Base-by-base conservation (phyloP, 2,888 invertebrate species). In the Choristoneura rosaceana region DNA sequence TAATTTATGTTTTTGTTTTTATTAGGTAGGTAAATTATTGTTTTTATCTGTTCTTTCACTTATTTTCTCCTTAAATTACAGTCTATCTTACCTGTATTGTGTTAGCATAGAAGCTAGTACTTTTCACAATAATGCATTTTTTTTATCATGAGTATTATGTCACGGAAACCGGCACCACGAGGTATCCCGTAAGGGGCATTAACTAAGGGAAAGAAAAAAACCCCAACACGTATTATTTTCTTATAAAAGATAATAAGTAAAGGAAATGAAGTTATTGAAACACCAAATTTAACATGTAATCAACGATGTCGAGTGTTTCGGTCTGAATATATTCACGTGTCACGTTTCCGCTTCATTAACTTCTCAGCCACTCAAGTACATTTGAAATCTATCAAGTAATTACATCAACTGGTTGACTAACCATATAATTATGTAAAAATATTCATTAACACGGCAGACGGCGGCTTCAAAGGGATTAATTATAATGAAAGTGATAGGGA, bases 381-480 rank as follows among this genome's bases (percentile, higher is more conserved):
- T 41, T 58, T 58, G 71, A 62, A 71, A 71, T 71, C 58, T 58
- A 71, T 63, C 71, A 63, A 63, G 38, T 68, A 58, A 71, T 71
- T 70, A 70, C 65, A 58, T 38, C 47, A 68, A 68, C 41, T 7
- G 47, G 47, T 41, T 59, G 68, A 71, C 62, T 71, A 55, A 41
- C 62, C 58, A 47, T 41, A 25, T 71, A 52, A 55, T 55, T 67
- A 67, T 58, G 65, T 61, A 41, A 12, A 71, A 66, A 66, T 52
- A 43, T 33, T 14, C 67, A 25, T 14, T 25, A 63, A n/a, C 9
- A 14, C 33, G 47, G 25, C 34, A 47, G 61, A 10, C 66, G 71
- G 62, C 38, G 58, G 45, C 67, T 47, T 71, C 67, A 41, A 68
- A 68, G 64, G 41, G 41, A 60, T 59, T 60, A 64, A 63, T 68